Base-by-base conservation (phyloP, 2,797 vertebrate species). In the Oceanodroma leucorhoa region DNA sequence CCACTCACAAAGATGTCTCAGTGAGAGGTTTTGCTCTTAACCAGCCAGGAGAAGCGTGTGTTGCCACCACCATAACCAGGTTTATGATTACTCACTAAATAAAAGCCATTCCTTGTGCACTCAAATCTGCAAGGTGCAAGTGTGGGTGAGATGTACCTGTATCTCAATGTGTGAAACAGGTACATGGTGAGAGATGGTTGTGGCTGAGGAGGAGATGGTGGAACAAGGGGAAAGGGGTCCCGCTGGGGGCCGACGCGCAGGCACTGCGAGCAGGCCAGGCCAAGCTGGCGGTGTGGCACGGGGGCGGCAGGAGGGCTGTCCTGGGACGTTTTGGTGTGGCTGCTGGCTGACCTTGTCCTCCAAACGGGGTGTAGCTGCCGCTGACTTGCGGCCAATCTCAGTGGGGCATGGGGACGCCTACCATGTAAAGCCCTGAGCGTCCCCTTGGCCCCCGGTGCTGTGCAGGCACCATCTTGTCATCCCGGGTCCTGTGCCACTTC, bases 181-280 rank as follows among this genome's bases (percentile, higher is more conserved):
- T 36, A 30, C 2, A 0, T 1, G 3, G 51, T 0, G 4, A 10
- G 45, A 48, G 30, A 24, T 10, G 41, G 27, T 9, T 67, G 55
- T 14, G 48, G 15, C 30, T 77, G 46, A 73, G 22, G 29, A 57
- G 34, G 9, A 66, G 46, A 13, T 6, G 14, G 17, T 10, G 30
- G 32, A 40, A 14, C 0, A 0, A 55, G 23, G 5, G 4, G 12
- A 29, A 83, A 48, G 11, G 4, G 7, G 10, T 32, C 3, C 2
- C 0, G 0, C 27, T 32, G 67, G 23, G 14, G 9, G 62, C 27
- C 2, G 6, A 10, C 4, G 45, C 1, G 3, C 3, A 5, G 24
- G 15, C 14, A 12, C n/a, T 38, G 29, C 7, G 43, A 62, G 55
- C 30, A 51, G 70, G 55, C 13, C 27, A 14, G 40, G 76, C 48